Evolutionary conservation across 2,797 vertebrate species (phyloP).

Genomic region (Coendou prehensilis): DNA sequence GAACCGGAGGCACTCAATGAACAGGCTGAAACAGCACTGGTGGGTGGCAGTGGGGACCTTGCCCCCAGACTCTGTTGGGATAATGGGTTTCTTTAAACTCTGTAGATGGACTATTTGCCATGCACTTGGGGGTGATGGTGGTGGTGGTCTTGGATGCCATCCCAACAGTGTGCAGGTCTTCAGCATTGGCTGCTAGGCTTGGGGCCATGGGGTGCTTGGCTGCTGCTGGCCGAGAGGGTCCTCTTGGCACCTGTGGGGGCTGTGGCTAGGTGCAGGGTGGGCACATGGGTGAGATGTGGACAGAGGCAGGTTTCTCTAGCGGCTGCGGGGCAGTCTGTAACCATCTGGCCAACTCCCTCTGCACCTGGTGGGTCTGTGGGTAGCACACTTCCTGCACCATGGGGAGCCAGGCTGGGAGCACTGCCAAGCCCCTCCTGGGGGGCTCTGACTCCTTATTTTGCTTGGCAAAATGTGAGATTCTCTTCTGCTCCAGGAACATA

Average conservation of each 20-base stretch:
- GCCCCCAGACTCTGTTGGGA: conserved; percentile 92
- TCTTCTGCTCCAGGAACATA: conserved; percentile 96
- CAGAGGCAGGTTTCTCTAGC: accelerated
- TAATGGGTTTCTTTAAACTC: conserved; percentile 92
- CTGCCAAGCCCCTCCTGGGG: too few species aligned
- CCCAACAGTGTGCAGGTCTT: conserved; percentile 90
- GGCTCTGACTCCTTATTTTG: conserved; percentile 88
- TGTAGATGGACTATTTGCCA: conserved; percentile 93
- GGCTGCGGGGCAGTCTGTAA: too few species aligned
- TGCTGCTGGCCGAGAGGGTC: conserved; percentile 78
- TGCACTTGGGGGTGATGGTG: conserved; percentile 90
- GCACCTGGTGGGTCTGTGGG: not conserved
- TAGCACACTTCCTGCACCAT: too few species aligned
- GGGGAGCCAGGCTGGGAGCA: not conserved
- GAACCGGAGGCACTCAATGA: conserved; percentile 96
- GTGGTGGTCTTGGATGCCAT: conserved; percentile 94
- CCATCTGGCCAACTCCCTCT: not conserved
- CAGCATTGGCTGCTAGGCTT: conserved; percentile 89
- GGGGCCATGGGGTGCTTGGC: conserved; percentile 86
- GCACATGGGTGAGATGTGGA: not conserved
- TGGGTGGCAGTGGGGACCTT: conserved; percentile 95
- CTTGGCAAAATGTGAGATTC: conserved; percentile 95
- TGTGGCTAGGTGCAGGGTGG: conserved; percentile 47
- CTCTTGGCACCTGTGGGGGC: conserved; percentile 87
- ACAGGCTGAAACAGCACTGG: conserved; percentile 96